Conservation (phyloP, 2,113 vertebrate genomes). For the Callionymus lyra region DNA sequence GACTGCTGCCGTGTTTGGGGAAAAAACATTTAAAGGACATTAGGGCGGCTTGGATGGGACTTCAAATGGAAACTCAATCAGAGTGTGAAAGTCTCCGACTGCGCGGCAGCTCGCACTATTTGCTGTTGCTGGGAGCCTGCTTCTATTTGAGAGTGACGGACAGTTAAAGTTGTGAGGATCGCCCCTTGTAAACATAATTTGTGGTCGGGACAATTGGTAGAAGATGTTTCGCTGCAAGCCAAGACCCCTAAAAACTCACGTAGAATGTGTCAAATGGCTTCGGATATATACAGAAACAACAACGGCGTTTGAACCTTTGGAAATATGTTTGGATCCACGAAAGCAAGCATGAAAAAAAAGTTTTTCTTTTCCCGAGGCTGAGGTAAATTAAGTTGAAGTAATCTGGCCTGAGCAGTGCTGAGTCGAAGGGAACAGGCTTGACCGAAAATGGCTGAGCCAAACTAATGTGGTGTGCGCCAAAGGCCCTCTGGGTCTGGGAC, state of each 20-base stretch:
- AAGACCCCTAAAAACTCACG: neutral
- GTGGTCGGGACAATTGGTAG: slow-evolving; percentile 17
- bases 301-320: too few relatives aligned
- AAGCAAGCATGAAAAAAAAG: too few relatives aligned
- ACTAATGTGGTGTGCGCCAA: slow-evolving; percentile 19
- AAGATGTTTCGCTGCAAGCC: slow-evolving; percentile 7
- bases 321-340: too few relatives aligned
- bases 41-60: slow-evolving; percentile 51
- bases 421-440: slow-evolving; percentile 6
- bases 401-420: slow-evolving; percentile 21
- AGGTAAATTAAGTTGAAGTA: slow-evolving; percentile 16
- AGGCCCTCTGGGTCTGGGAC: slow-evolving; percentile 12
- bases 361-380: neutral
- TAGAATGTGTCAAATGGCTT: too few relatives aligned
- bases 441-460: slow-evolving; percentile 13
- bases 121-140: slow-evolving; percentile 17
- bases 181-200: slow-evolving; percentile 39
- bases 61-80: slow-evolving; percentile 60
- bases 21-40: slow-evolving; percentile 65
- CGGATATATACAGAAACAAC: too few relatives aligned
- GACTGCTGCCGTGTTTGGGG: slow-evolving; percentile 48
- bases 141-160: slow-evolving; percentile 36
- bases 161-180: slow-evolving; percentile 28
- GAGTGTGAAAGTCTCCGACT: slow-evolving; percentile 44
- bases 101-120: slow-evolving; percentile 28